phyloP scores from a whole-genome alignment of 92 coral and sea anemone species.

The Paragorgia papillata region DNA sequence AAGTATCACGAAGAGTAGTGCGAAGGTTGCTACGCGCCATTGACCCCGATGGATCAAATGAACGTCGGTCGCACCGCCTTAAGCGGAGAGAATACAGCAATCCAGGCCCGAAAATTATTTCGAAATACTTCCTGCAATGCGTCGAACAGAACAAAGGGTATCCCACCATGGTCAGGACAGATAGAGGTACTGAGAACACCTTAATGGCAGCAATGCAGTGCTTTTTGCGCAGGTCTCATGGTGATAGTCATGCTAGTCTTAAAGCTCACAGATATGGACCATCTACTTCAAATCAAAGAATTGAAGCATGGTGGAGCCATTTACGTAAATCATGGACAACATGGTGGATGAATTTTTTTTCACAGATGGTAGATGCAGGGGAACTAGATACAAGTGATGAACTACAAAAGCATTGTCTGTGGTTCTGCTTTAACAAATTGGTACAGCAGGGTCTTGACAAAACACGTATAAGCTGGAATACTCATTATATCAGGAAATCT shows the following conservation, averaged over 20 bases:
- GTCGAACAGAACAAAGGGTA: conserved; percentile 29
- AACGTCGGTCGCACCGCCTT: too few species aligned
- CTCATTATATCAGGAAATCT: conserved; percentile 44
- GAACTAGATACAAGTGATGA: conserved; percentile 44
- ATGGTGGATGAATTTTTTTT: conserved; percentile 43
- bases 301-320: conserved; percentile 52
- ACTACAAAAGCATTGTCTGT: conserved; percentile 32
- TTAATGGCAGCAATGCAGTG: conserved; percentile 52
- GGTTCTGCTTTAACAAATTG: conserved; percentile 49
- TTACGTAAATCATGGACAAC: too few species aligned
- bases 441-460: conserved; percentile 40
- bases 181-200: too few species aligned
- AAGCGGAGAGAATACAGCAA: too few species aligned
- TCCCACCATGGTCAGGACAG: conserved; percentile 38
- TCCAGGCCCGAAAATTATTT: too few species aligned
- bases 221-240: conserved; percentile 33
- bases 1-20: too few species aligned
- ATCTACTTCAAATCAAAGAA: conserved; percentile 48
- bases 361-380: conserved; percentile 47
- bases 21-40: too few species aligned
- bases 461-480: conserved; percentile 47
- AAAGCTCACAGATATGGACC: conserved; percentile 49
- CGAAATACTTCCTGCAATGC: too few species aligned
- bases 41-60: too few species aligned
- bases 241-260: conserved; percentile 29